Percentiles rank a stretch among this genome's conserved stretches.
Conservation (phyloP, 2,113 vertebrate species). For the Xiphophorus couchianus region DNA sequence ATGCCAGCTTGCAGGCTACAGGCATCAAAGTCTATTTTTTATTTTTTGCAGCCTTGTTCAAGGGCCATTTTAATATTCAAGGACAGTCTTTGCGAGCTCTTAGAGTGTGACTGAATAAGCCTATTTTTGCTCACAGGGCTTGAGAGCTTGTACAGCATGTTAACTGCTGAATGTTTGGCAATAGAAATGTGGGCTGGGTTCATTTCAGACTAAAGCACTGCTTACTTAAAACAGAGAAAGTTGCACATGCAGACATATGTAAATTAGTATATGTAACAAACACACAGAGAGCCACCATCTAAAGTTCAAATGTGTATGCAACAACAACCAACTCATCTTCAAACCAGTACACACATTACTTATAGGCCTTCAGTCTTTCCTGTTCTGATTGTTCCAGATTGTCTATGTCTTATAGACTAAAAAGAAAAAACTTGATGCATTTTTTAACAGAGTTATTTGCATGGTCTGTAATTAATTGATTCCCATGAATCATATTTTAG, state of each 20-base stretch:
- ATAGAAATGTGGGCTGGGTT: slow-evolving; percentile 37
- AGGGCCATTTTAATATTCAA: slow-evolving; percentile 62
- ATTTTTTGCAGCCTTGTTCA: slow-evolving; percentile 35
- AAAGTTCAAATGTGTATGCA: not conserved
- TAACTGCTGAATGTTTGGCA: slow-evolving; percentile 37
- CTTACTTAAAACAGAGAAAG: slow-evolving; percentile 13
- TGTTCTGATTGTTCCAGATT: not conserved
- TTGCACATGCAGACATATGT: slow-evolving; percentile 26
- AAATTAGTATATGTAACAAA: slow-evolving; percentile 13
- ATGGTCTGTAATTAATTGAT: too few relatives aligned
- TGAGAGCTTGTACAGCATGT: slow-evolving; percentile 29
- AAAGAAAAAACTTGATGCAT: too few relatives aligned
- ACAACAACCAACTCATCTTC: not conserved
- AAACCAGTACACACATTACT: not conserved
- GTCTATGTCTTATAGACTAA: not conserved
- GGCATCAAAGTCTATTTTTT: slow-evolving; percentile 29
- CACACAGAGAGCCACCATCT: not conserved
- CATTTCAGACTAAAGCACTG: slow-evolving; percentile 38
- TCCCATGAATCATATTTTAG: too few relatives aligned
- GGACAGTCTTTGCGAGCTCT: slow-evolving; percentile 36
- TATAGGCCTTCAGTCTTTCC: too few relatives aligned
- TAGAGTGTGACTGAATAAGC: slow-evolving; percentile 48
- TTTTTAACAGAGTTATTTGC: too few relatives aligned
- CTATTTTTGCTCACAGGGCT: slow-evolving; percentile 33
- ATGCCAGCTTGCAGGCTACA: slow-evolving; percentile 13